A percentile compares a stretch with the other conserved stretches of the same genome.
These are phyloP conservation scores for Diacarnus erythraeanus DNA, from an alignment of 37 sponge, comb jelly and placozoan species.

Conservation along the genomic window DNA sequence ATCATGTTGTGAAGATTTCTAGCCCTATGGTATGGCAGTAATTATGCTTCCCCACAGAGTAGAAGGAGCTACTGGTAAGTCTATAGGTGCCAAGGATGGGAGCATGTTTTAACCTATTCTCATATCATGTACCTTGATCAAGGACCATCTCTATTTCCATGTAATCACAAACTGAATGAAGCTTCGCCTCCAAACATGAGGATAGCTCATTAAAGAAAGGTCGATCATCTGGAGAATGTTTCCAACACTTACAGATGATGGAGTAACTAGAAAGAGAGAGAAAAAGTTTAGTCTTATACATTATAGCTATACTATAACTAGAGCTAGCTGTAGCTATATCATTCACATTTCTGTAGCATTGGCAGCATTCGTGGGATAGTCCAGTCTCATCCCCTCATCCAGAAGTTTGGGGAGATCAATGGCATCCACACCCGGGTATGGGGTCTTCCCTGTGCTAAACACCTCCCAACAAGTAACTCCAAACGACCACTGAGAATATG, in stretches of 20 bases:
- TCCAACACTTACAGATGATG: neutral
- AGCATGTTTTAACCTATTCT: too few relatives aligned
- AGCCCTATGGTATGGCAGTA: too few relatives aligned
- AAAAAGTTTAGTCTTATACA: neutral
- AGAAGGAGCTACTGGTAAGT: too few relatives aligned
- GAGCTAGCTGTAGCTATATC: too few relatives aligned
- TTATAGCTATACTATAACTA: too few relatives aligned
- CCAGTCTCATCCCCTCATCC: neutral
- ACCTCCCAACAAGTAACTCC: neutral
- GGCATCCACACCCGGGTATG: slow-evolving; percentile 1
- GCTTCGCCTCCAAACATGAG: neutral
- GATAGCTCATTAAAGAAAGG: neutral
- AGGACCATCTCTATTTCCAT: neutral
- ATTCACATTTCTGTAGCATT: neutral
- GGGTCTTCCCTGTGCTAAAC: neutral
- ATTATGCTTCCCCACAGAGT: too few relatives aligned
- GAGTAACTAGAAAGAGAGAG: neutral
- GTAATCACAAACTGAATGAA: neutral
- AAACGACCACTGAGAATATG: neutral
- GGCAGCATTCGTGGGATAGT: slow-evolving; percentile 1
- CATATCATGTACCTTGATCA: too few relatives aligned
- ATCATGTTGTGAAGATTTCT: too few relatives aligned
- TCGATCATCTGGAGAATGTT: neutral
- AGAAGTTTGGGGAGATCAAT: neutral
- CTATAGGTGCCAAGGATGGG: too few relatives aligned